Evolutionary conservation across 1,140 invertebrate species (phyloP).

Genomic region (Octopus bimaculoides): DNA sequence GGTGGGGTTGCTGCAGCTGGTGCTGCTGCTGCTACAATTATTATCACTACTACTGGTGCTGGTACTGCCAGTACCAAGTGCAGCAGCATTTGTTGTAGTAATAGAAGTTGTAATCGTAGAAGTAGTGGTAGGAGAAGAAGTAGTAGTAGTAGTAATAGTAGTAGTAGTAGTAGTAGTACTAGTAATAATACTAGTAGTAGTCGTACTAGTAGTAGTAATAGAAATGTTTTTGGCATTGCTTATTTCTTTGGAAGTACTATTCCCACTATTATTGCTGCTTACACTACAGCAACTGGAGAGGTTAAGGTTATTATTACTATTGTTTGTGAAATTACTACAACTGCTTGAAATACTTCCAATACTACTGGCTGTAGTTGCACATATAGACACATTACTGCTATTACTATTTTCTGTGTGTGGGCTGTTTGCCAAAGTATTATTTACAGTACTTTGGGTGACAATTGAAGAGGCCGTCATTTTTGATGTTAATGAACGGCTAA

Average conservation of each 20-base stretch:
- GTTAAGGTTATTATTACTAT: slow-evolving; percentile 20
- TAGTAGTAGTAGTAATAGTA: neutral
- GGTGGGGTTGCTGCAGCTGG: slow-evolving; percentile 19
- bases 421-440: slow-evolving; percentile 7
- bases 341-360: slow-evolving; percentile 13
- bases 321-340: slow-evolving; percentile 17
- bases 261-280: neutral
- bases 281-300: slow-evolving; percentile 16
- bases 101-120: neutral
- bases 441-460: slow-evolving; percentile 17
- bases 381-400: neutral
- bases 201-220: neutral
- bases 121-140: neutral
- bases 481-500: slow-evolving; percentile 2
- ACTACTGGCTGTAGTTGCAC: slow-evolving; percentile 12
- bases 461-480: slow-evolving; percentile 15
- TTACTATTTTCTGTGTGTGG: neutral
- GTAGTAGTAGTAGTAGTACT: neutral
- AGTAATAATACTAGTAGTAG: neutral
- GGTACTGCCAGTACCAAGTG: slow-evolving; percentile 11
- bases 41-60: slow-evolving; percentile 26
- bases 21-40: slow-evolving; percentile 28
- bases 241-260: neutral
- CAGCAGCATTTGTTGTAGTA: neutral
- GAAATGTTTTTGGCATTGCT: too few species aligned